Base-by-base conservation (phyloP, 2,888 invertebrate genomes). In the Selenia dentaria region DNA sequence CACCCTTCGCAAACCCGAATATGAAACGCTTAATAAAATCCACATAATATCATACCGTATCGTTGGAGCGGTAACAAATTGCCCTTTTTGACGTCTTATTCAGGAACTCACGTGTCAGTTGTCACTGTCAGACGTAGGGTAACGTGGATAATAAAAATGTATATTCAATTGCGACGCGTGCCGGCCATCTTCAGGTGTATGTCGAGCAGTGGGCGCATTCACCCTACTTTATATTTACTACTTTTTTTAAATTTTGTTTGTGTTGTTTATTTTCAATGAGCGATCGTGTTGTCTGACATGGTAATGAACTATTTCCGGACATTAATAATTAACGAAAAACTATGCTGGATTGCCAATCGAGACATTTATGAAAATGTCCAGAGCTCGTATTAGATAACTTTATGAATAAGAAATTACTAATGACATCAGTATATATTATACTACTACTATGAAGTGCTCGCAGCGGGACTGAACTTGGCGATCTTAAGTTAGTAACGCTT, bases 1-100 rank as follows among this genome's bases (percentile, higher is more conserved):
- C 67, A 74, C 74, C 75, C 80, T 74, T 70, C 48, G 43, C 43
- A 38, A 51, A 68, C 71, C 83, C 74, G 76, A 78, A 81, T 79
- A 80, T 83, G 80, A 80, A 79, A 79, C 82, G 86, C 77, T 81
- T 82, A 83, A 84, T 83, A 84, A 81, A 86, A 80, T 80, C 74
- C 83, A 76, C 72, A 73, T 75, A 59, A 72, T 74, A 74, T 77
- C 54, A 74, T 78, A 74, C 57, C 61, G 53, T 68, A 67, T 64
- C 65, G 58, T 57, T 58, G 62, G 67, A 74, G 71, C 78, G 72
- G 73, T 64, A 79, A 74, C 74, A 78, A 79, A 83, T 86, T 88
- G 87, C 76, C 84, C 88, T 87, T 87, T 88, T 88, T 79, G 85
- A 85, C 80, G 79, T 83, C 81, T 85, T 80, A 75, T 80, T 87